Conservation (phyloP, 2,113 vertebrate species). For the Etia nguti region DNA sequence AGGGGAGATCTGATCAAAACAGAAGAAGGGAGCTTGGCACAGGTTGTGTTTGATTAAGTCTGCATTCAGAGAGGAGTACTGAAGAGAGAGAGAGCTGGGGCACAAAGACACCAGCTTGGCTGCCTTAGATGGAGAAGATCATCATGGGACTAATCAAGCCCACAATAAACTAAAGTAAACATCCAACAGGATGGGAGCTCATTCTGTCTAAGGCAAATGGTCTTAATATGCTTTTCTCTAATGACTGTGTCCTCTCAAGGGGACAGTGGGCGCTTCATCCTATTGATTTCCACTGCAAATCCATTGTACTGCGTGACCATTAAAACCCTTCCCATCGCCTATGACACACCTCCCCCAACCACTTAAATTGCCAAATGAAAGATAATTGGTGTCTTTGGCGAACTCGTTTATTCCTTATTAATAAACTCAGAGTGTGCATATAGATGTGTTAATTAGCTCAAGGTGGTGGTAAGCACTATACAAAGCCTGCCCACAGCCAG, state of each 20-base stretch:
- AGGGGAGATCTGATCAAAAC: neutral
- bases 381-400: constrained; percentile 36
- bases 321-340: neutral
- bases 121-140: constrained; percentile 8
- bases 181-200: neutral
- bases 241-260: neutral
- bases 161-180: constrained; percentile 22
- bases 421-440: constrained; percentile 29
- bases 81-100: neutral
- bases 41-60: constrained; percentile 40
- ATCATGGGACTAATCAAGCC: constrained; percentile 43
- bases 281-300: constrained; percentile 53
- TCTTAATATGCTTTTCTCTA: constrained; percentile 29
- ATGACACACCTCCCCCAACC: neutral
- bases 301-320: constrained; percentile 1
- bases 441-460: constrained; percentile 55
- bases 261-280: neutral
- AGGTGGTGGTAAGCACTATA: constrained; percentile 23
- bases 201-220: neutral
- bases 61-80: neutral
- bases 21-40: neutral
- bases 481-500: constrained; percentile 11
- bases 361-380: constrained; percentile 3
- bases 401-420: constrained; percentile 37
- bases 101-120: constrained; percentile 21